Evolutionary conservation across 2,888 invertebrate genomes (phyloP), one percentile per base, ranked within the genome.

Genomic region (Endotricha flammealis): DNA sequence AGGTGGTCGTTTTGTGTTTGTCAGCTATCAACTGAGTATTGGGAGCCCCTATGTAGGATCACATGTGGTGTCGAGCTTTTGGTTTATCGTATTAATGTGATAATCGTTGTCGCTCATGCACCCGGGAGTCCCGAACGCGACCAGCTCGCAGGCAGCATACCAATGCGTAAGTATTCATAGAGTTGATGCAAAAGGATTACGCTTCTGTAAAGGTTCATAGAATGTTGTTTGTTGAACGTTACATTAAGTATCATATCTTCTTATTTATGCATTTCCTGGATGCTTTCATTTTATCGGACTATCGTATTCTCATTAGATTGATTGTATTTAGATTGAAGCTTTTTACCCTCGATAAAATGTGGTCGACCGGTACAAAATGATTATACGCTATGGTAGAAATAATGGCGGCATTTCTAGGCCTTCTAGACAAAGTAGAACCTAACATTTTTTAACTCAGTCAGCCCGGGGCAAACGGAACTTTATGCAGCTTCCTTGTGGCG

Each of bases 31-130:
- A 37, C 20, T 38, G 35, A 29, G 46, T 57, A 66, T 73, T 73
- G 69, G 69, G 63, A 68, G 64, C 62, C 67, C 72, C 61, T 51
- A 42, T 44, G 51, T 46, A 54, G 60, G 56, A 48, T 61, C 54
- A 64, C 60, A 56, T 73, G 68, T 71, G 68, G 74, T 66, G 62
- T 64, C 47, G 54, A 69, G 81, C 77, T 79, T 79, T 57, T 80
- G 74, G 74, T 78, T 64, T 72, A 67, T 73, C 73, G 65, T 81
- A 85, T 83, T 85, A 86, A 85, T 85, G 68, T 81, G 64, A 79
- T 81, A 74, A 83, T 85, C 83, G 82, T 86, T 86, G 82, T 85
- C 83, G 72, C 80, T 85, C 83, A 85, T 85, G 86, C 86, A 72
- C 71, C 68, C 64, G 83, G 83, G 80, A 82, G 67, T 63, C 58